These are phyloP conservation scores for Yponomeuta malinellus DNA, from an alignment of 2,888 invertebrate species.

Conservation along the genomic window DNA sequence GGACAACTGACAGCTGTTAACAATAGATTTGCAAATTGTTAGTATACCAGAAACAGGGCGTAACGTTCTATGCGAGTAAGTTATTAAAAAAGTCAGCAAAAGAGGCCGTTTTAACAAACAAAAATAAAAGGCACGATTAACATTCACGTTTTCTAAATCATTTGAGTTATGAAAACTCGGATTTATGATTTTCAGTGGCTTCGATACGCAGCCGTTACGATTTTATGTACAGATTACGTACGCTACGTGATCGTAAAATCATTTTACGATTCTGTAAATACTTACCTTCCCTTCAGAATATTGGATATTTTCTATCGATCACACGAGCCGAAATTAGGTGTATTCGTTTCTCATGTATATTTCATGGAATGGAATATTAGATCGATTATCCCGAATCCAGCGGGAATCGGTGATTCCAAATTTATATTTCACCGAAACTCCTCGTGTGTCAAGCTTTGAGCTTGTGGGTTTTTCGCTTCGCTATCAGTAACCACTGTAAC, in stretches of 20 bases:
- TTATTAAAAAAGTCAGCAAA: neutral
- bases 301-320: conserved; percentile 35
- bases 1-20: no score
- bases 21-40: no score
- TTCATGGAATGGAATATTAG: neutral
- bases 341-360: neutral
- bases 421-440: neutral
- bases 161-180: conserved; percentile 30
- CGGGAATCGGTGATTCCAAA: neutral
- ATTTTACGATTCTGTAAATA: conserved; percentile 62
- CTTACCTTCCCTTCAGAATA: conserved; percentile 40
- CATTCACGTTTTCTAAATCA: conserved; percentile 11
- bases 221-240: conserved; percentile 56
- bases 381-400: neutral
- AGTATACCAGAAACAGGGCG: no score
- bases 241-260: conserved; percentile 52
- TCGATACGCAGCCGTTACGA: conserved; percentile 48
- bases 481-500: neutral
- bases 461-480: neutral
- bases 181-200: conserved; percentile 53
- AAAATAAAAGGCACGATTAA: neutral
- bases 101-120: neutral
- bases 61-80: no score
- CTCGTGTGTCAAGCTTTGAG: neutral
- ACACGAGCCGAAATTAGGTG: neutral